Evolutionary conservation across 2,113 vertebrate species (phyloP).

Genomic region (Butorides virescens): DNA sequence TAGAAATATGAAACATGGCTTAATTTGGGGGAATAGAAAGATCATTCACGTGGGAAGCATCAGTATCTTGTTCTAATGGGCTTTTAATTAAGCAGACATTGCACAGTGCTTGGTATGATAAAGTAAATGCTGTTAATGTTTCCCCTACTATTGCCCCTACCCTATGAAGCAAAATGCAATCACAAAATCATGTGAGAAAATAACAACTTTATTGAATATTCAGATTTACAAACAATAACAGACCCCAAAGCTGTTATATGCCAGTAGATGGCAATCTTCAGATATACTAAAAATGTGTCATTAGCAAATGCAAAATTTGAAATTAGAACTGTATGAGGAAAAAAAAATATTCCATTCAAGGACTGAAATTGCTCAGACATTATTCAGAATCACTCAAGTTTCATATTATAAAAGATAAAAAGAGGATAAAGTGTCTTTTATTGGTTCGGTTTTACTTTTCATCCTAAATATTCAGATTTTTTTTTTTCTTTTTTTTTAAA

Average conservation of each 20-base stretch:
- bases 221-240: background rate
- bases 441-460: background rate
- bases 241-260: background rate
- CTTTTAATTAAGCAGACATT: constrained; percentile 54
- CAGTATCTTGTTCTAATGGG: constrained; percentile 11
- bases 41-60: constrained; percentile 34
- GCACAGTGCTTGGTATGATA: background rate
- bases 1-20: background rate
- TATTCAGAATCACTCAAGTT: background rate
- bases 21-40: constrained; percentile 22
- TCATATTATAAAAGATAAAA: background rate
- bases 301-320: constrained; percentile 33
- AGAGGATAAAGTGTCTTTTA: background rate
- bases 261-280: constrained; percentile 66
- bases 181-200: background rate
- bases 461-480: background rate
- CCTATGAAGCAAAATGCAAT: background rate
- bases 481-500: background rate
- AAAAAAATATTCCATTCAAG: background rate
- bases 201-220: background rate
- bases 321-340: background rate
- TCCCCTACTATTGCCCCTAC: background rate
- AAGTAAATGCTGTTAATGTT: constrained; percentile 25
- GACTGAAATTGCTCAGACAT: background rate
- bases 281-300: background rate